These are phyloP conservation scores for Thomomys bottae DNA, from an alignment of 2,113 vertebrate genomes.

Conservation along the genomic window DNA sequence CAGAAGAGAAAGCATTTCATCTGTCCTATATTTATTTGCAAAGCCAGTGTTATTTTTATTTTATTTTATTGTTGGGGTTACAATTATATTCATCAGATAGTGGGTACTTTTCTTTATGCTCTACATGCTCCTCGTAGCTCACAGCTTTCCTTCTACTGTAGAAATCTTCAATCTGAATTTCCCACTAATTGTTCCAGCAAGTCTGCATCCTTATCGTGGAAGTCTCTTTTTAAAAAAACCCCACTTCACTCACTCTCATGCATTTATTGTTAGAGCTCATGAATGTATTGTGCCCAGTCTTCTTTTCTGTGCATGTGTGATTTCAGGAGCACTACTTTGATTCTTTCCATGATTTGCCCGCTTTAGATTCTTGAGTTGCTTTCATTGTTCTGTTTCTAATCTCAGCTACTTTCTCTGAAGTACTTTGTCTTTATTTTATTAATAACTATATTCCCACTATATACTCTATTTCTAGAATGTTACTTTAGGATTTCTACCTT, in stretches of 20 bases:
- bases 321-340: neutral
- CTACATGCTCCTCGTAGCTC: neutral
- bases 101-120: neutral
- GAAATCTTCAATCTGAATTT: neutral
- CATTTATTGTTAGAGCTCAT: too few relatives aligned
- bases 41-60: too few relatives aligned
- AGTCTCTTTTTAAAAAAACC: neutral
- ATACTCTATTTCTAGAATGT: neutral
- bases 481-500: neutral
- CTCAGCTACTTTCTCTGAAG: neutral
- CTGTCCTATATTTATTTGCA: neutral
- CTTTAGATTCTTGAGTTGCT: neutral
- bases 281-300: too few relatives aligned
- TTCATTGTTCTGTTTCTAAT: neutral
- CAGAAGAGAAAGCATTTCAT: neutral
- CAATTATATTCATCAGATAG: too few relatives aligned
- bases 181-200: accelerated
- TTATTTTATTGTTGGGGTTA: too few relatives aligned
- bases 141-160: neutral
- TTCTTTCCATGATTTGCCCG: neutral
- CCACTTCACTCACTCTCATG: too few relatives aligned
- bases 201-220: neutral
- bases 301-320: neutral
- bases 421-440: neutral
- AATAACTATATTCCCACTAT: neutral